Conservation (phyloP, 64 coral and sea anemone genomes). For the Stichodactyla helianthus region DNA sequence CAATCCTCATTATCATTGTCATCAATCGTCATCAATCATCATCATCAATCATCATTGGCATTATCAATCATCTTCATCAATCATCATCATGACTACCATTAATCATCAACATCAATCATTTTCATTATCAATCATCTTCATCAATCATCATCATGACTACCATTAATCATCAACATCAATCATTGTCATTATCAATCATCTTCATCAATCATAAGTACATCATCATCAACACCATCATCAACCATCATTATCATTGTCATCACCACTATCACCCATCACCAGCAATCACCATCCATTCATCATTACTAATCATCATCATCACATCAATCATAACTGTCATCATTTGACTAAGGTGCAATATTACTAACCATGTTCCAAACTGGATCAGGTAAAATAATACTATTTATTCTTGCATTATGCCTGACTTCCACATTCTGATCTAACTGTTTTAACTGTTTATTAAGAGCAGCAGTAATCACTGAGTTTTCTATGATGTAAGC, state of each 20-base stretch:
- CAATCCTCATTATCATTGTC: background rate
- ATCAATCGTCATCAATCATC: background rate
- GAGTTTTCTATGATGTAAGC: constrained; percentile 86
- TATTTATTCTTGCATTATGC: constrained; percentile 66
- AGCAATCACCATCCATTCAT: no score
- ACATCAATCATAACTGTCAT: no score
- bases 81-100: background rate
- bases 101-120: background rate
- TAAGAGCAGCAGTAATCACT: constrained; percentile 67
- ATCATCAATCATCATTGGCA: background rate
- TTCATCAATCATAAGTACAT: background rate
- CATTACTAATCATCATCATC: no score
- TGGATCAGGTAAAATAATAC: constrained; percentile 55
- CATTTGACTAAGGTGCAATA: background rate
- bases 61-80: background rate
- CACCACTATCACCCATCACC: background rate
- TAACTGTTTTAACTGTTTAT: constrained; percentile 58
- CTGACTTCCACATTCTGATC: constrained; percentile 67
- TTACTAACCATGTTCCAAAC: constrained; percentile 66
- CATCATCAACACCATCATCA: background rate
- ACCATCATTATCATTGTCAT: background rate
- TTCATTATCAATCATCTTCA: no score
- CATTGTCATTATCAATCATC: background rate
- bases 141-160: no score
- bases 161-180: no score